Evolutionary conservation across 2,113 vertebrate species (phyloP).

Genomic region (Chloropsis cyanopogon): DNA sequence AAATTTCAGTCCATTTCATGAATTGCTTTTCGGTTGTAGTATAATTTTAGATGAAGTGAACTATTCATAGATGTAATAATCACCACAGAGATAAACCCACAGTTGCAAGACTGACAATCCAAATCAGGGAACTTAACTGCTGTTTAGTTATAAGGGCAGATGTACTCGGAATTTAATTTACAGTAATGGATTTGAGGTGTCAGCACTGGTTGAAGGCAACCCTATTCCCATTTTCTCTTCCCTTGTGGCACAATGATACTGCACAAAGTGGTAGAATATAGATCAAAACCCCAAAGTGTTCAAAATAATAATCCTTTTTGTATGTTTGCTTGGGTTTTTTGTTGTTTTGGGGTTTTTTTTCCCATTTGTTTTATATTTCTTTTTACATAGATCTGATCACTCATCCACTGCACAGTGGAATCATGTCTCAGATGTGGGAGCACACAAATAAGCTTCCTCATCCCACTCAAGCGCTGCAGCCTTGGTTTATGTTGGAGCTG

Average conservation of each 20-base stretch:
- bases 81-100: neutral
- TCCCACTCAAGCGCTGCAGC: neutral
- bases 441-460: conserved; percentile 4
- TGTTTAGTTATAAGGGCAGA: neutral
- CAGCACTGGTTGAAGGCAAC: neutral
- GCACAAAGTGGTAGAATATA: neutral
- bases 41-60: neutral
- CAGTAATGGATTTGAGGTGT: neutral
- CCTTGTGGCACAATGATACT: neutral
- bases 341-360: neutral
- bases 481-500: conserved; percentile 11
- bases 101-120: neutral
- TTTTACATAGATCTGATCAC: neutral
- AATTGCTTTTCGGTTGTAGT: neutral
- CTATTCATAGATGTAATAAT: neutral
- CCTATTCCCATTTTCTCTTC: neutral
- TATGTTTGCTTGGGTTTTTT: neutral
- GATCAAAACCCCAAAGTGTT: neutral
- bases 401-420: neutral
- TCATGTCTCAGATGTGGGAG: fast-evolving
- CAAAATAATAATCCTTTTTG: neutral
- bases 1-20: neutral
- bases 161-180: neutral
- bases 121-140: neutral
- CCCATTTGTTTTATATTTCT: neutral